A percentile compares a stretch with the other conserved stretches of the same genome.
phyloP scores from a whole-genome alignment of 2,888 invertebrate genomes.

The Plebejus melissa region DNA sequence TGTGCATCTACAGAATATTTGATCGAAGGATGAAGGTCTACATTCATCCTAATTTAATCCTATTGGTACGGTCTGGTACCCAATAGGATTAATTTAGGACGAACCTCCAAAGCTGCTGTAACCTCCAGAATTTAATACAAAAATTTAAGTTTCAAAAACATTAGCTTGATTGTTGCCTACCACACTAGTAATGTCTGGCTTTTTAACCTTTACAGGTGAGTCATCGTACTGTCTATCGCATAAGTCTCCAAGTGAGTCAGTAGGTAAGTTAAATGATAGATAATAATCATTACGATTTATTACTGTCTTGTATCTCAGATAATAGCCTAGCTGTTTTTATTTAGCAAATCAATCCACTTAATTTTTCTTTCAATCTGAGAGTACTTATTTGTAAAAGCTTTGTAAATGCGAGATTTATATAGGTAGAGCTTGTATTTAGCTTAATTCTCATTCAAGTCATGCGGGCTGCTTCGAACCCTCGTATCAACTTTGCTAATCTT shows the following conservation, averaged over 20 bases:
- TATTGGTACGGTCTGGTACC: too few species aligned
- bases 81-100: background rate
- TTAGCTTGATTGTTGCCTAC: background rate
- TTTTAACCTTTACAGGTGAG: background rate
- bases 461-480: background rate
- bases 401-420: background rate
- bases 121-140: background rate
- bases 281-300: background rate
- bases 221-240: background rate
- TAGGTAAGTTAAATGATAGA: background rate
- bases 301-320: background rate
- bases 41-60: background rate
- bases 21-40: background rate
- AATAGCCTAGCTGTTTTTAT: background rate
- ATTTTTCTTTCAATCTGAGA: background rate
- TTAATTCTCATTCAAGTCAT: constrained; percentile 14
- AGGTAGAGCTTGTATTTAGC: background rate
- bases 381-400: background rate
- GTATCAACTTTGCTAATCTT: constrained; percentile 7
- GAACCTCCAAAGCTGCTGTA: background rate
- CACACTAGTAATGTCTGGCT: background rate
- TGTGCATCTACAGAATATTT: too few species aligned
- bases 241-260: background rate
- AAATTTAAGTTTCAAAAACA: background rate
- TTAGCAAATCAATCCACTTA: background rate